These are phyloP conservation scores for Glyphotaelius pellucidus DNA, from an alignment of 2,888 invertebrate species.

Conservation along the genomic window DNA sequence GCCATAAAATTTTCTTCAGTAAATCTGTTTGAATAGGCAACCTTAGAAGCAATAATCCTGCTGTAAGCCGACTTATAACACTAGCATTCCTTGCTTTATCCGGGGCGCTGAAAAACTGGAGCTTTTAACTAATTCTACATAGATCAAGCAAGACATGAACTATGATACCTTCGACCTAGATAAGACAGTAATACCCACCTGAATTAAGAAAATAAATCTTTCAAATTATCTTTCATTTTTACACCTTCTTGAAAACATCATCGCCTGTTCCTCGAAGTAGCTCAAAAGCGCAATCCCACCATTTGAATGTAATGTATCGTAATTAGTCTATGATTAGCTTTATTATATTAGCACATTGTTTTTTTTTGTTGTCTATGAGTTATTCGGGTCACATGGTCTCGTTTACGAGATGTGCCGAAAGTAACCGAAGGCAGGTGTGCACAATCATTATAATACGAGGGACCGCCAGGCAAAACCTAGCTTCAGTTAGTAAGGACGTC, in stretches of 20 bases:
- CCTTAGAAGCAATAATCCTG: constrained; percentile 55
- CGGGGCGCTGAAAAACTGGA: constrained; percentile 26
- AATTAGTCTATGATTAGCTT: no score
- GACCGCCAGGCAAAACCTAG: no score
- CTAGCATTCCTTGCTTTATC: constrained; percentile 23
- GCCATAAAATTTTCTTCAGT: constrained; percentile 45
- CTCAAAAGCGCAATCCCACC: neutral
- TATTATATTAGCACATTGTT: no score
- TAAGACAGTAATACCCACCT: neutral
- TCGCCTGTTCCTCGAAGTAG: no score
- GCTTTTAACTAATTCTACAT: constrained; percentile 23
- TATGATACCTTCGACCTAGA: neutral
- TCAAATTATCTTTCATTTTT: neutral
- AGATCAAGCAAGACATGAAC: neutral
- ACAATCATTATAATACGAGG: no score
- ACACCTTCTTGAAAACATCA: neutral
- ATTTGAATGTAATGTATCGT: neutral
- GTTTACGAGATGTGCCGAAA: no score
- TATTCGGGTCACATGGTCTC: no score
- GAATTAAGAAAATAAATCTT: neutral
- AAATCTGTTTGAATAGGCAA: constrained; percentile 42
- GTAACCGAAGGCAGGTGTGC: no score
- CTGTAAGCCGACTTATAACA: constrained; percentile 50
- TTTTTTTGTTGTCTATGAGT: no score
- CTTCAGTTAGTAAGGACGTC: no score